Conservation (phyloP, 2,888 invertebrate species). For the Trisateles emortualis region DNA sequence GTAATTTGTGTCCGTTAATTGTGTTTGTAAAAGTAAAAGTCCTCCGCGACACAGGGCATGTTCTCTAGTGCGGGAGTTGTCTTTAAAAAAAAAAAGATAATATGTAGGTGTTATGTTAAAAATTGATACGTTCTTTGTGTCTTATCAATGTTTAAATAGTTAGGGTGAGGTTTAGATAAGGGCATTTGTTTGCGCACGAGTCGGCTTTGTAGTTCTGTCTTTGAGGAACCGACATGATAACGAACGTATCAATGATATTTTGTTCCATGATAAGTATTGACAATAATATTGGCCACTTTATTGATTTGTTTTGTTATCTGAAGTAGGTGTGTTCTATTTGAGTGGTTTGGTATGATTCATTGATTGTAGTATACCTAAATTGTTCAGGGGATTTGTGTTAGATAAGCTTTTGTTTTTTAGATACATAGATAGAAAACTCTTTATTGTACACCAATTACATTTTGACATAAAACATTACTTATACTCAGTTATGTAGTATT, state of each 20-base stretch:
- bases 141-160: slow-evolving; percentile 49
- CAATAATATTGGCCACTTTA: slow-evolving; percentile 35
- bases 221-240: slow-evolving; percentile 48
- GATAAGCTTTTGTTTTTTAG: background rate
- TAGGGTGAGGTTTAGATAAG: slow-evolving; percentile 46
- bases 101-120: slow-evolving; percentile 41
- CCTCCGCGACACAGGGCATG: too few relatives aligned
- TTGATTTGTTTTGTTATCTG: slow-evolving; percentile 22
- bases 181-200: slow-evolving; percentile 36
- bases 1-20: too few relatives aligned
- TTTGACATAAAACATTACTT: background rate
- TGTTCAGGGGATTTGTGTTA: background rate
- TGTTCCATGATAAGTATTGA: slow-evolving; percentile 8
- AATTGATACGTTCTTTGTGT: slow-evolving; percentile 46
- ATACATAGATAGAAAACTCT: too few relatives aligned
- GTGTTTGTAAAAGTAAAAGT: too few relatives aligned
- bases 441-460: too few relatives aligned
- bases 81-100: too few relatives aligned
- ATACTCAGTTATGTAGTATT: background rate
- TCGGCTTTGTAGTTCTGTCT: slow-evolving; percentile 37
- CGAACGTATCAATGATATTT: slow-evolving; percentile 33
- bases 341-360: slow-evolving; percentile 6
- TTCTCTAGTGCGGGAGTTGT: too few relatives aligned
- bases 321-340: slow-evolving; percentile 1
- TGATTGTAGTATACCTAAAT: background rate